These are phyloP conservation scores for Erebia ligea DNA, from an alignment of 2,888 invertebrate genomes.

Conservation along the genomic window DNA sequence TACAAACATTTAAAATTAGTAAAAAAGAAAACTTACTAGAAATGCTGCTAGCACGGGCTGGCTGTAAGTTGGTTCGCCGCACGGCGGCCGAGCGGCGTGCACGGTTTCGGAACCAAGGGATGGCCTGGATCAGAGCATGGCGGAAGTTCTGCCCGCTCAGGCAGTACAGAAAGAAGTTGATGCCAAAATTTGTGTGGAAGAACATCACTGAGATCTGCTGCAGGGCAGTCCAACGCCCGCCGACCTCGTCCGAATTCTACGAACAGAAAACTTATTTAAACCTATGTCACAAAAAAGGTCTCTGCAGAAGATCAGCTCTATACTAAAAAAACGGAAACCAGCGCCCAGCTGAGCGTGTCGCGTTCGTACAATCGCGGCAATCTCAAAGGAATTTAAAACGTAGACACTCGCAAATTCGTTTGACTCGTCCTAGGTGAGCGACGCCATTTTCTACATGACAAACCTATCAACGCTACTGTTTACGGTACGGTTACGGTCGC, in stretches of 20 bases:
- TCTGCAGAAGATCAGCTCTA: no score
- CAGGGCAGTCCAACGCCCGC: conserved; percentile 76
- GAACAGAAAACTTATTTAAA: neutral
- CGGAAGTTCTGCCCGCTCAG: conserved; percentile 92
- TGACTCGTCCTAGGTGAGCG: no score
- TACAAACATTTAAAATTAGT: no score
- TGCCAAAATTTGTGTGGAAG: conserved; percentile 92
- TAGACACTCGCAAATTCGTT: no score
- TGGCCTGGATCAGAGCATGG: conserved; percentile 71
- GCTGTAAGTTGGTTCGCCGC: conserved; percentile 16
- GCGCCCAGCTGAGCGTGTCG: no score
- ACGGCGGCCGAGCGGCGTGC: conserved; percentile 40
- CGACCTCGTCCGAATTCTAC: conserved; percentile 54
- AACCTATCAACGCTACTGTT: no score
- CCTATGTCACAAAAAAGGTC: neutral
- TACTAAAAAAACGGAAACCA: no score
- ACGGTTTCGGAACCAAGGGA: conserved; percentile 51
- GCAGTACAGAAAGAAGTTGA: conserved; percentile 93
- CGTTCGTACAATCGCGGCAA: no score
- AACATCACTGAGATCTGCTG: conserved; percentile 87
- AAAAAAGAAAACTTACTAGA: conserved; percentile 55
- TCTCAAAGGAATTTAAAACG: no score
- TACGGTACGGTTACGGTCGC: no score
- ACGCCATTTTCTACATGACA: no score
- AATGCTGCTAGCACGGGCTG: conserved; percentile 48